Evolutionary conservation across 2,797 vertebrate genomes (phyloP), one percentile per base, ranked within the genome.

Genomic region (Menidia menidia): DNA sequence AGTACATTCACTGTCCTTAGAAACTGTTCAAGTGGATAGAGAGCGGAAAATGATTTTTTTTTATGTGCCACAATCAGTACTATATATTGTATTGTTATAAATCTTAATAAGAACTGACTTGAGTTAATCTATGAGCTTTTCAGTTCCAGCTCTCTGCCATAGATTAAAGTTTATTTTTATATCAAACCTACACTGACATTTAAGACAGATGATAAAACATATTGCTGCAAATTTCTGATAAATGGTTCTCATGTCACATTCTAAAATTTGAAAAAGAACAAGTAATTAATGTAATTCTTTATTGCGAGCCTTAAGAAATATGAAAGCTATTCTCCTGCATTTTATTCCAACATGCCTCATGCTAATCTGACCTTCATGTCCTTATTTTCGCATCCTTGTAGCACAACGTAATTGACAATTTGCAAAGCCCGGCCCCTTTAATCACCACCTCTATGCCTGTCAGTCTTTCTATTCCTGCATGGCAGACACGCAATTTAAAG

Each of bases 341-440:
- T 44, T 52, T 0, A 51, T 60, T 55, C 60, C 45, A 60, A 8
- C 51, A 47, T 57, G 33, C 64, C 61, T 43, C 47, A 35, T 31
- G 19, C 19, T 41, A 55, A 44, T 13, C 31, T 51, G 52, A 74
- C 60, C 53, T 73, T 25, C 62, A 57, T 30, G 44, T 56, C 47
- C 3, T 69, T 64, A 55, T 16, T 2, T 48, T 68, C 48, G 32
- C 31, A 55, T 56, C 33, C 19, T 56, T 32, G 31, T 45, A 61
- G 31, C 48, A 41, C 43, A 60, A 18, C 60, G 42, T 71, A 73
- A 62, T 33, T 77, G 64, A 68, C 52, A 25, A 25, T 75, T 70
- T 71, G 30, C 42, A 18, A 16, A 59, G 47, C 30, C 30, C 56
- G 16, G 32, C 41, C 51, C 30, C 12, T 14, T 55, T 66, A 71